A percentile compares a stretch with the other conserved stretches of the same genome.
Evolutionary conservation across 2,888 invertebrate genomes (phyloP).

Genomic region (Erebia aethiops): DNA sequence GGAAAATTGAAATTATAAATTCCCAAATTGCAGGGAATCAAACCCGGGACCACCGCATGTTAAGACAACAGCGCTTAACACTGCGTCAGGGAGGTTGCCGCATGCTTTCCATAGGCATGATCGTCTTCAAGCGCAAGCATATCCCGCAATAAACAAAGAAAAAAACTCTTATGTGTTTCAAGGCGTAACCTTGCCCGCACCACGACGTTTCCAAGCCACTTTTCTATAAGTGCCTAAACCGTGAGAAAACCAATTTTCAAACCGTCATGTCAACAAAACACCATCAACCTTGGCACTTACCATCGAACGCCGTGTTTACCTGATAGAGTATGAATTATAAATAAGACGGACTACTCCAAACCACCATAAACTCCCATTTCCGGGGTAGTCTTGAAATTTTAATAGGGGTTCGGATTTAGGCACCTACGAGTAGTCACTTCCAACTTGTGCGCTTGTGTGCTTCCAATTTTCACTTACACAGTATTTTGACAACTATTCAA

Average conservation of each 20-base stretch:
- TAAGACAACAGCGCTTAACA: too few species aligned
- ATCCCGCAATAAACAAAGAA: too few species aligned
- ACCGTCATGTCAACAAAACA: conserved; percentile 2
- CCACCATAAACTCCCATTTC: conserved; percentile 30
- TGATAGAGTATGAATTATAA: conserved; percentile 35
- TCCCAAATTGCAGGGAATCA: too few species aligned
- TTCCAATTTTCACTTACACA: not conserved
- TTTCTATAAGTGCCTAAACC: not conserved
- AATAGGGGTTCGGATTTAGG: conserved; percentile 8
- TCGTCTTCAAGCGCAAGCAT: too few species aligned
- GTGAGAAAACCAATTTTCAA: not conserved
- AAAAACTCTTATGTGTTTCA: too few species aligned
- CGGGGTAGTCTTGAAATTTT: conserved; percentile 32
- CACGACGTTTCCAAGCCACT: not conserved
- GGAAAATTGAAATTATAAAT: too few species aligned
- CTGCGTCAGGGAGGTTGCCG: too few species aligned
- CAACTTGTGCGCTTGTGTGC: not conserved
- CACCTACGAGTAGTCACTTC: not conserved
- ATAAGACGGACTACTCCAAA: conserved; percentile 28
- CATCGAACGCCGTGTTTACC: conserved; percentile 25
- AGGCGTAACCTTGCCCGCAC: too few species aligned
- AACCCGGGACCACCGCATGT: too few species aligned
- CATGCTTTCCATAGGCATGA: too few species aligned
- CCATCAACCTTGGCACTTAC: not conserved
- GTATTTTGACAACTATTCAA: not conserved